phyloP scores from a whole-genome alignment of 2,888 invertebrate species.

The Drosophila nr. fundita region DNA sequence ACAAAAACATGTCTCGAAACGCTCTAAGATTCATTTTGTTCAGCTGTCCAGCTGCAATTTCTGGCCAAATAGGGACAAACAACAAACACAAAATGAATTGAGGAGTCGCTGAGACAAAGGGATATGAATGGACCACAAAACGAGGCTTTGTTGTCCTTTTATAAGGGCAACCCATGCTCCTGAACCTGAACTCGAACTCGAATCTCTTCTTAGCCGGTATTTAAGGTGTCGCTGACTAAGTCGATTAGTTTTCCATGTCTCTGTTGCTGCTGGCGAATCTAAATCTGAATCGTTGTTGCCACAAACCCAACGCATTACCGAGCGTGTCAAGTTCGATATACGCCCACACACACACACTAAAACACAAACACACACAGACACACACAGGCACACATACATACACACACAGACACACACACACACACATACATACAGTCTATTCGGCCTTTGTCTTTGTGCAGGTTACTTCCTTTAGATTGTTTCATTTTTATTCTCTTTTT shows the following conservation, averaged over 20 bases:
- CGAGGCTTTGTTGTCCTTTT: conserved; percentile 41
- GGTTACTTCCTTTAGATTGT: conserved; percentile 21
- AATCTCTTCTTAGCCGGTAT: conserved; percentile 36
- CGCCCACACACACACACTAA: conserved; percentile 46
- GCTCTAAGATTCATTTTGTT: conserved; percentile 66
- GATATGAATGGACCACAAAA: conserved; percentile 45
- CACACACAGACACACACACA: neutral
- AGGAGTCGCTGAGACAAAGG: conserved; percentile 18
- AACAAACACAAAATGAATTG: conserved; percentile 25
- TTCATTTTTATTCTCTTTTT: conserved; percentile 18
- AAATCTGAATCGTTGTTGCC: conserved; percentile 40
- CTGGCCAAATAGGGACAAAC: neutral
- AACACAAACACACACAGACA: conserved; percentile 21
- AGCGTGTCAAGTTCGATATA: conserved; percentile 70
- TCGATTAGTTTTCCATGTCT: conserved; percentile 65
- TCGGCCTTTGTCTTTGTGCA: conserved; percentile 38
- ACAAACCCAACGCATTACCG: conserved; percentile 68
- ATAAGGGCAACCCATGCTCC: neutral
- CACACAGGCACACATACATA: conserved; percentile 13
- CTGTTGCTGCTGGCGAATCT: conserved; percentile 20
- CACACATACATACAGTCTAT: conserved; percentile 9
- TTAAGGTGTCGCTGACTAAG: conserved; percentile 76
- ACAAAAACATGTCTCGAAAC: conserved; percentile 23
- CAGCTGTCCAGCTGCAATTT: conserved; percentile 62
- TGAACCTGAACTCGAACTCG: conserved; percentile 4